These are phyloP conservation scores for Syngnathus acus DNA, from an alignment of 2,797 vertebrate species.

Conservation along the genomic window DNA sequence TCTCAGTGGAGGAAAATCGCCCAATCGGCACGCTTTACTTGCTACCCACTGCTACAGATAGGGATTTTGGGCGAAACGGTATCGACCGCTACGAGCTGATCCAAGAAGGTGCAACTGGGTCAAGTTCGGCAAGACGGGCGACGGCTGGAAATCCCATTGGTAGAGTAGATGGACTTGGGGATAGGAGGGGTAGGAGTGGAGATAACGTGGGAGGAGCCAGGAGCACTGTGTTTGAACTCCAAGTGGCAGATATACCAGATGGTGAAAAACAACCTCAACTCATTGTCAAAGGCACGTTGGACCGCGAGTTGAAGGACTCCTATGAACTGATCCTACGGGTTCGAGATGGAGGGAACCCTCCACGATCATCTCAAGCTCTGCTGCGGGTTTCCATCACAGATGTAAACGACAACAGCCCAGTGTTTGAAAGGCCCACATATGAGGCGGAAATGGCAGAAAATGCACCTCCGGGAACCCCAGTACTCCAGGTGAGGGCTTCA, in stretches of 20 bases:
- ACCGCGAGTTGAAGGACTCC: conserved; percentile 86
- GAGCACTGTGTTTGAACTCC: conserved; percentile 89
- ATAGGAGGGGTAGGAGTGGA: conserved; percentile 64
- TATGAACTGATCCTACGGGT: conserved; percentile 90
- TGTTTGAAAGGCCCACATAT: conserved; percentile 87
- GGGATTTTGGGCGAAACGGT: conserved; percentile 92
- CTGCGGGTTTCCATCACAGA: conserved; percentile 94
- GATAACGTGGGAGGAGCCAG: conserved; percentile 58
- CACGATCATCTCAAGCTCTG: conserved; percentile 88
- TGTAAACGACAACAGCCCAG: conserved; percentile 94
- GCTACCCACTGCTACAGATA: conserved; percentile 91
- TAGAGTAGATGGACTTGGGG: conserved; percentile 54
- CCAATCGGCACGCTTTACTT: conserved; percentile 93
- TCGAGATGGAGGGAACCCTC: conserved; percentile 85
- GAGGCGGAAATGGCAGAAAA: conserved; percentile 93
- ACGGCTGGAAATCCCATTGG: conserved; percentile 55
- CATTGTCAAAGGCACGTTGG: conserved; percentile 90
- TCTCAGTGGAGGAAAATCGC: conserved; percentile 96
- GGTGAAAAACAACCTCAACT: conserved; percentile 96
- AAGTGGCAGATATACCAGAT: conserved; percentile 92
- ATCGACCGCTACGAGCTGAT: conserved; percentile 92
- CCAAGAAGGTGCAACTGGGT: conserved; percentile 74
- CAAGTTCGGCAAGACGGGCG: conserved; percentile 52
- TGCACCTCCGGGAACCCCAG: conserved; percentile 87
- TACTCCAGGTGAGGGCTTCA: conserved; percentile 86